phyloP scores from a whole-genome alignment of 2,888 invertebrate species.

The Malacosoma neustria region DNA sequence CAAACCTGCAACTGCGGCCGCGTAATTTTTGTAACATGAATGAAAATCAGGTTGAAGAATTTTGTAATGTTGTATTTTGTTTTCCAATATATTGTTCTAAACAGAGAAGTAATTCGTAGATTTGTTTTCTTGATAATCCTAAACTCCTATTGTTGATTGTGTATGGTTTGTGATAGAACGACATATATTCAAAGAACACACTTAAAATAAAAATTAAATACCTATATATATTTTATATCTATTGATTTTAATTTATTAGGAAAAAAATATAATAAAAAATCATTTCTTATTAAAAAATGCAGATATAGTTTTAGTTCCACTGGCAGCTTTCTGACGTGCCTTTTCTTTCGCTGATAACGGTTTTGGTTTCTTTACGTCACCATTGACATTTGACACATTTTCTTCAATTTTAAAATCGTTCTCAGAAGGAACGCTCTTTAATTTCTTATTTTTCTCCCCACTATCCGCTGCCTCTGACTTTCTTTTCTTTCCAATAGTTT shows the following conservation, averaged over 20 bases:
- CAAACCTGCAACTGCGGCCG: too few relatives aligned
- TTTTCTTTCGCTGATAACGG: slow-evolving; percentile 81
- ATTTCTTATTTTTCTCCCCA: slow-evolving; percentile 47
- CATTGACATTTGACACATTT: slow-evolving; percentile 34
- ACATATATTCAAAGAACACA: too few relatives aligned
- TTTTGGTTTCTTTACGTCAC: slow-evolving; percentile 66
- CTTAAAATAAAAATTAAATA: background rate
- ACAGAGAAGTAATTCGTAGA: too few relatives aligned
- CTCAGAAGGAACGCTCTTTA: slow-evolving; percentile 41
- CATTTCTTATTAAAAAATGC: slow-evolving; percentile 84
- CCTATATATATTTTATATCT: slow-evolving; percentile 1
- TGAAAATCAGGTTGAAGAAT: too few relatives aligned
- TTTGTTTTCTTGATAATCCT: too few relatives aligned
- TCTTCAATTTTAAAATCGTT: slow-evolving; percentile 36
- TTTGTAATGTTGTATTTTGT: too few relatives aligned
- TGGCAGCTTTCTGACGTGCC: slow-evolving; percentile 83
- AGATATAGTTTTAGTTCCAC: slow-evolving; percentile 85
- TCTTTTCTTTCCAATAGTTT: slow-evolving; percentile 63
- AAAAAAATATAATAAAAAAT: too few relatives aligned
- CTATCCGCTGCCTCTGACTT: slow-evolving; percentile 61
- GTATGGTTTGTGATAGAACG: too few relatives aligned
- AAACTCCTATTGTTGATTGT: too few relatives aligned
- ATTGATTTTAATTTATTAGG: too few relatives aligned
- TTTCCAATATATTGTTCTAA: too few relatives aligned
- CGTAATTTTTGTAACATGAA: too few relatives aligned